Evolutionary conservation across 2,797 vertebrate species (phyloP).

Genomic region (Gallinago stenura): DNA sequence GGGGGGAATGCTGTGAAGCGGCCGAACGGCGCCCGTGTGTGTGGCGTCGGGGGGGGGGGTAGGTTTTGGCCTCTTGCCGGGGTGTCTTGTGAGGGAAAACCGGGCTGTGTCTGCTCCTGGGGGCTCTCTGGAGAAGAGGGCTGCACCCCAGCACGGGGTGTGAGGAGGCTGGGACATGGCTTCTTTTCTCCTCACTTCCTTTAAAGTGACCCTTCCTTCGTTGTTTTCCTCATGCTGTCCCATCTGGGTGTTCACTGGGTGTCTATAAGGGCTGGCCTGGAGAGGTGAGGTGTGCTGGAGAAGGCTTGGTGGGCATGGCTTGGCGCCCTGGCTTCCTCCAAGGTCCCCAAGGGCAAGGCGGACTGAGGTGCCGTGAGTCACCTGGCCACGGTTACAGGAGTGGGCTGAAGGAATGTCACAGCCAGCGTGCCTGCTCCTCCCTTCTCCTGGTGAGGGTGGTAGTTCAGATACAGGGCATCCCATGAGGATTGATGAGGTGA

Average conservation of each 20-base stretch:
- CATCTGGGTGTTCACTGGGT: accelerated
- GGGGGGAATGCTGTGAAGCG: not conserved
- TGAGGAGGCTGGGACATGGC: not conserved
- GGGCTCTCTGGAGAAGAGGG: too few species aligned
- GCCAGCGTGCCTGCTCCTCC: not conserved
- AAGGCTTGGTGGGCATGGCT: not conserved
- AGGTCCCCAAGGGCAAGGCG: not conserved
- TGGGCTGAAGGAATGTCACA: not conserved
- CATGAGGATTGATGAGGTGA: not conserved
- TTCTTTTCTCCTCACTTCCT: not conserved
- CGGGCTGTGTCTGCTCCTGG: not conserved
- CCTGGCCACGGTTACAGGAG: not conserved
- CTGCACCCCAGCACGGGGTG: accelerated
- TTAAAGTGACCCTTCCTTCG: not conserved
- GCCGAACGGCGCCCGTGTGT: not conserved
- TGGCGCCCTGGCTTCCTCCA: not conserved
- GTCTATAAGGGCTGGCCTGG: not conserved
- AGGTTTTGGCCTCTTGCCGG: not conserved
- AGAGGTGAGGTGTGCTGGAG: not conserved
- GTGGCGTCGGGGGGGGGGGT: not conserved
- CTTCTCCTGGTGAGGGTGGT: accelerated
- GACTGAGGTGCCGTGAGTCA: not conserved
- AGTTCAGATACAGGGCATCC: not conserved
- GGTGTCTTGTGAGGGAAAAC: not conserved
- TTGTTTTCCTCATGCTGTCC: not conserved